Conservation (phyloP, 2,113 vertebrate species). For the Axis porcinus region DNA sequence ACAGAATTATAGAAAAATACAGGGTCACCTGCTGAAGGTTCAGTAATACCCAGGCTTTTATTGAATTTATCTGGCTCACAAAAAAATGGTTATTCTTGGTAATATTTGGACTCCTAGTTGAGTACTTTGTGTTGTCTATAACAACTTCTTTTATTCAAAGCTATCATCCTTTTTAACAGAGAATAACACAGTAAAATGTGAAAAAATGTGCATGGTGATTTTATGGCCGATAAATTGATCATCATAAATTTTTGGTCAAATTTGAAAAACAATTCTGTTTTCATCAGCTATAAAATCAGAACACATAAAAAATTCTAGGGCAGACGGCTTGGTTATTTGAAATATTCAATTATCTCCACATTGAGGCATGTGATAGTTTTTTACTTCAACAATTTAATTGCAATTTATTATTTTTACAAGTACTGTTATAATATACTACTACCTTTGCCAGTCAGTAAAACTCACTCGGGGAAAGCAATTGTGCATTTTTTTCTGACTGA, state of each 20-base stretch:
- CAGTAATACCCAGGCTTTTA: too few species aligned
- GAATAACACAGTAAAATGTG: not conserved
- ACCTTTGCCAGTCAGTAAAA: not conserved
- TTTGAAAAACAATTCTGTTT: slow-evolving; percentile 7
- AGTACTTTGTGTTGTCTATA: not conserved
- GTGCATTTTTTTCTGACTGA: not conserved
- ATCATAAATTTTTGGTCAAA: not conserved
- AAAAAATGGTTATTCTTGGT: not conserved
- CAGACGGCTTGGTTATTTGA: not conserved
- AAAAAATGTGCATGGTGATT: not conserved
- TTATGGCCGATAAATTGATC: not conserved
- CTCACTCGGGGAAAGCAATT: not conserved
- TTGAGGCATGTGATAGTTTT: not conserved
- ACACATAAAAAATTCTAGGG: not conserved
- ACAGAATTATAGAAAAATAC: not conserved
- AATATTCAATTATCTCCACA: not conserved
- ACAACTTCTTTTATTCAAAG: not conserved
- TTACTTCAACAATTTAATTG: slow-evolving; percentile 12
- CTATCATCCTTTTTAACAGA: not conserved
- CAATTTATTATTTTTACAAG: not conserved
- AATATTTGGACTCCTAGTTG: not conserved
- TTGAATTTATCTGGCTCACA: not conserved
- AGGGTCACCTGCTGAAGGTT: not conserved
- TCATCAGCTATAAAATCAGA: not conserved
- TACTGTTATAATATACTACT: not conserved